phyloP scores from a whole-genome alignment of 2,888 invertebrate genomes.

The Gari tellinella region DNA sequence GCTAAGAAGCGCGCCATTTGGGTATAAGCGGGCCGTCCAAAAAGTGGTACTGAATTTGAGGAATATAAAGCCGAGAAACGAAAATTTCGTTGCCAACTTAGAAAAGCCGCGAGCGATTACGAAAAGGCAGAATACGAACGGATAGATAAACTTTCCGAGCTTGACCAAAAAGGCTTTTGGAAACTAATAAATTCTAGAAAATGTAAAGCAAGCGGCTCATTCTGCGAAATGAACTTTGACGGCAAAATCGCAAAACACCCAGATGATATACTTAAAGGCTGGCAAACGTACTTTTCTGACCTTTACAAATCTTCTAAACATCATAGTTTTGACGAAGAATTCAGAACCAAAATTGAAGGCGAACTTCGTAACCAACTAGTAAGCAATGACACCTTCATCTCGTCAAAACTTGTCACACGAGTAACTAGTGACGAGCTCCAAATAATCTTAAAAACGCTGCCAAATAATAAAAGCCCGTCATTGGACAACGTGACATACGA shows the following conservation, averaged over 20 bases:
- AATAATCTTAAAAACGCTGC: not conserved
- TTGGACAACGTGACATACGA: slow-evolving; percentile 11
- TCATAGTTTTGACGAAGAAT: not conserved
- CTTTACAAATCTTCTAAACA: not conserved
- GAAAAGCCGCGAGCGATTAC: not conserved
- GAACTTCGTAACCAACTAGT: no score
- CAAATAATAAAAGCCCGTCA: not conserved
- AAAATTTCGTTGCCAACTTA: not conserved
- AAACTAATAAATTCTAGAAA: slow-evolving; percentile 6
- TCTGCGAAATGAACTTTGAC: no score
- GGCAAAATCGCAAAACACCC: not conserved
- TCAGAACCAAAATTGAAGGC: no score
- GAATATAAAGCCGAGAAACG: slow-evolving; percentile 1
- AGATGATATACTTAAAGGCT: slow-evolving; percentile 1
- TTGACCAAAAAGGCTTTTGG: slow-evolving; percentile 13
- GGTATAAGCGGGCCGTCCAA: not conserved
- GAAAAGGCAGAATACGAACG: slow-evolving; percentile 1
- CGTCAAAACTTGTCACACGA: no score
- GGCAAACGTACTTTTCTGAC: slow-evolving; percentile 4
- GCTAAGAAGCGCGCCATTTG: not conserved
- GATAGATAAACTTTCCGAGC: not conserved
- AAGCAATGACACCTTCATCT: not conserved
- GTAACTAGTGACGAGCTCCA: no score
- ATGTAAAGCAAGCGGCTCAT: no score
- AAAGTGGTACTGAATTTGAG: not conserved